These are phyloP conservation scores for Pelusios castaneus DNA, from an alignment of 2,113 vertebrate species.

Conservation along the genomic window DNA sequence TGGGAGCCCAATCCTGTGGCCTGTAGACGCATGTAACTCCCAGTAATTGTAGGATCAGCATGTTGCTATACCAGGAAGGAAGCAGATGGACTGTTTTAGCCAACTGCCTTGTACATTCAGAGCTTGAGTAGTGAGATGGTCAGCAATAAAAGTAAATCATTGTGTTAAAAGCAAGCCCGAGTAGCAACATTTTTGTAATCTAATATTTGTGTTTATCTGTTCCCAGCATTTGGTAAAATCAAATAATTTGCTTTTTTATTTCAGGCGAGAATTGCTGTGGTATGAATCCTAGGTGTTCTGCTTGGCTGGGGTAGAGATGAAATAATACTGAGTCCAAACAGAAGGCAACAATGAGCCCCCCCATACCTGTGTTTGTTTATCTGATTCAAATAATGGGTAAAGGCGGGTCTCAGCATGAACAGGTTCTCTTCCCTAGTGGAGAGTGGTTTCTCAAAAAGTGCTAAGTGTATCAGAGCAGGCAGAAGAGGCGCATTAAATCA, in stretches of 20 bases:
- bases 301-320: neutral
- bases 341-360: neutral
- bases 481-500: neutral
- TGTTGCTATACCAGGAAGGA: neutral
- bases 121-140: neutral
- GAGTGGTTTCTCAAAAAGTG: neutral
- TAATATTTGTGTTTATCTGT: neutral
- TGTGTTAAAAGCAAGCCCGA: neutral
- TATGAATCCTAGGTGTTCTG: neutral
- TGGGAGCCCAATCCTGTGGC: neutral
- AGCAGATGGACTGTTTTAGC: neutral
- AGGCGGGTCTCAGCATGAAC: neutral
- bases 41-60: neutral
- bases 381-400: neutral
- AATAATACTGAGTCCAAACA: neutral
- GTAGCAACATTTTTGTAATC: neutral
- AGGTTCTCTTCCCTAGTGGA: neutral
- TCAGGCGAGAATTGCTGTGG: neutral
- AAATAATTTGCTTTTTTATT: neutral
- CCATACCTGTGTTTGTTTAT: neutral
- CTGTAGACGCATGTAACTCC: neutral
- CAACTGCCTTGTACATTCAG: neutral
- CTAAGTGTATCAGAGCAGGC: neutral
- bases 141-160: slow-evolving; percentile 6
- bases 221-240: neutral